Conservation (phyloP, 2,797 vertebrate genomes). For the Octomys mimax region DNA sequence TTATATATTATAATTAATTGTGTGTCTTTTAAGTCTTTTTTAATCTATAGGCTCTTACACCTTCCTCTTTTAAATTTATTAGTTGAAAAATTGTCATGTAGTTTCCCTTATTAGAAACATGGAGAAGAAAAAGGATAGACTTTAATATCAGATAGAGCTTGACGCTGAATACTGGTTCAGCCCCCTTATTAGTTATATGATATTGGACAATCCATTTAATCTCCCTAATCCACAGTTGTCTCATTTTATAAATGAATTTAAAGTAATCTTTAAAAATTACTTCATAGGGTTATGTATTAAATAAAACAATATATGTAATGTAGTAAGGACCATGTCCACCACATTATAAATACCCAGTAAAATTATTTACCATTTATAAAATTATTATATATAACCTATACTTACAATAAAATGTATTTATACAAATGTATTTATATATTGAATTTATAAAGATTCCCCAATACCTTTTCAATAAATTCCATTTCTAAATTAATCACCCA, state of each 20-base stretch:
- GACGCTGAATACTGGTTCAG: not conserved
- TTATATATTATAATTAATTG: not conserved
- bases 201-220: not conserved
- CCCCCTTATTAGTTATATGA: not conserved
- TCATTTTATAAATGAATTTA: slow-evolving; percentile 58
- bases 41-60: slow-evolving; percentile 1
- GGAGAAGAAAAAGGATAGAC: slow-evolving; percentile 8
- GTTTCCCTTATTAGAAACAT: not conserved
- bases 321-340: slow-evolving; percentile 19
- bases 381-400: not conserved
- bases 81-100: not conserved
- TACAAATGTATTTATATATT: not conserved
- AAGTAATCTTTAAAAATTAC: not conserved
- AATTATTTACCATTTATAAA: slow-evolving; percentile 14
- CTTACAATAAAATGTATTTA: slow-evolving; percentile 27
- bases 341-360: slow-evolving; percentile 36
- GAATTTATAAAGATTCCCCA: not conserved
- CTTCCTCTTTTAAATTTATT: slow-evolving; percentile 20
- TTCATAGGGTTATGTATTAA: slow-evolving; percentile 7
- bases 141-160: slow-evolving; percentile 40
- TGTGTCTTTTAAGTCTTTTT: not conserved
- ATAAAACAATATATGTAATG: not conserved
- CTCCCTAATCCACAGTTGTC: not conserved
- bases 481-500: slow-evolving; percentile 43
- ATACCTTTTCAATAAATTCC: slow-evolving; percentile 24